Base-by-base conservation (phyloP, 2,113 vertebrate genomes). In the Grammomys dolichurus region DNA sequence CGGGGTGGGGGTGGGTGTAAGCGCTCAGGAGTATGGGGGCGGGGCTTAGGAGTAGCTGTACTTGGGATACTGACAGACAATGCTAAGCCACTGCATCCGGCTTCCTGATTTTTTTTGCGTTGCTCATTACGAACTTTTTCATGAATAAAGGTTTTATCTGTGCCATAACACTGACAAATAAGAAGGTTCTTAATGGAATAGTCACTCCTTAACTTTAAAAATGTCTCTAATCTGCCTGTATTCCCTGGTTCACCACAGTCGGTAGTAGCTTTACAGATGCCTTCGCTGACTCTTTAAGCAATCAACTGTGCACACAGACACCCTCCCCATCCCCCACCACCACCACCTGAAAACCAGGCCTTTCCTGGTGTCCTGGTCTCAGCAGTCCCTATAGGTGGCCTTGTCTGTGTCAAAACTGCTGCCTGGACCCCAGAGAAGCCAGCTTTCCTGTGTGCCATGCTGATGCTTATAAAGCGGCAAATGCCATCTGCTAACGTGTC, bases 21-120 rank as follows among this genome's bases (percentile, higher is more conserved):
- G 40, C 40, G 40, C 40, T 40, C 40, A 48, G 54, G n/a, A 60
- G 31, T 46, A 46, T 40, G 40, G 40, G 40, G 40, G 40, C 40
- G 40, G 40, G 40, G 17, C 65, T 22, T 0, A 12, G 73, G 13
- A 9, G 3, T 3, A 22, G 7, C 3, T 0, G 0, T 10, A 31
- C 1, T 2, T 2, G 3, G 2, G 84, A 56, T 22, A 65, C 65
- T 13, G 1, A 0, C 54, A 22, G 80, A 54, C 22, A 13, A 10
- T 14, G 40, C 31, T 5, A 40, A 60, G 56, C 36, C 10, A 7
- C 36, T 82, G 20, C 20, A 58, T 26, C 80, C 7, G 5, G 26
- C 28, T 43, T 36, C 72, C 72, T 36, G 1, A 22, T 3, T 26
- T 10, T 26, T 10, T 87, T 89, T 63, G 40, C 63, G 24, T 36